Evolutionary conservation across 2,888 invertebrate genomes (phyloP).

Genomic region (Tricholauxania praeusta): DNA sequence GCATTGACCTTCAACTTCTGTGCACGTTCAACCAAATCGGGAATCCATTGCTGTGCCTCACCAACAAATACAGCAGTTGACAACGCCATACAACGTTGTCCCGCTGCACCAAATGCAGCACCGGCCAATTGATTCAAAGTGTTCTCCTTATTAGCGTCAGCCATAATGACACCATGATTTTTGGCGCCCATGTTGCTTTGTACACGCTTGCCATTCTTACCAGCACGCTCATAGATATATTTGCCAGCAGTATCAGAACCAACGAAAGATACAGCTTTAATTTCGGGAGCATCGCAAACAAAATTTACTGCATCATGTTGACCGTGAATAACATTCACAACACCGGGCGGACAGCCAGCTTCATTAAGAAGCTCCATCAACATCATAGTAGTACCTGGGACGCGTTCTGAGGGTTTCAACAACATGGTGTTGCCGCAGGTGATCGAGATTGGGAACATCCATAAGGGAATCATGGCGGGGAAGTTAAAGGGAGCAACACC

Average conservation of each 20-base stretch:
- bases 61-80: constrained; percentile 74
- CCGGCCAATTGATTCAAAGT: constrained; percentile 92
- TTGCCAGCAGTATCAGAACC: constrained; percentile 97
- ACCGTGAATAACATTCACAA: constrained; percentile 97
- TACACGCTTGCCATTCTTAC: constrained; percentile 92
- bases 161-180: constrained; percentile 97
- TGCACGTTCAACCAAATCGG: constrained; percentile 87
- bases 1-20: constrained; percentile 91
- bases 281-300: constrained; percentile 95
- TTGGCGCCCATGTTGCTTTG: constrained; percentile 99
- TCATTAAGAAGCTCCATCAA: constrained; percentile 92
- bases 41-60: constrained; percentile 92
- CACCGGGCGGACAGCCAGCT: constrained; percentile 96
- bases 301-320: constrained; percentile 96
- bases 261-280: constrained; percentile 97
- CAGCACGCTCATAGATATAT: constrained; percentile 94
- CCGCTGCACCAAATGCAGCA: constrained; percentile 99
- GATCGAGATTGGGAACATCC: constrained; percentile 90
- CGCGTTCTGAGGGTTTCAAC: constrained; percentile 96
- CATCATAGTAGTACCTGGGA: constrained; percentile 96
- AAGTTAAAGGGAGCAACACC: constrained; percentile 99
- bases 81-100: constrained; percentile 99
- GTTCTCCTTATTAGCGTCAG: constrained; percentile 97
- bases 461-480: constrained; percentile 99
- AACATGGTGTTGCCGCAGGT: constrained; percentile 96